Evolutionary conservation across 1,140 invertebrate species (phyloP), one percentile per base, ranked within the genome.

Genomic region (Sinonovacula constricta): DNA sequence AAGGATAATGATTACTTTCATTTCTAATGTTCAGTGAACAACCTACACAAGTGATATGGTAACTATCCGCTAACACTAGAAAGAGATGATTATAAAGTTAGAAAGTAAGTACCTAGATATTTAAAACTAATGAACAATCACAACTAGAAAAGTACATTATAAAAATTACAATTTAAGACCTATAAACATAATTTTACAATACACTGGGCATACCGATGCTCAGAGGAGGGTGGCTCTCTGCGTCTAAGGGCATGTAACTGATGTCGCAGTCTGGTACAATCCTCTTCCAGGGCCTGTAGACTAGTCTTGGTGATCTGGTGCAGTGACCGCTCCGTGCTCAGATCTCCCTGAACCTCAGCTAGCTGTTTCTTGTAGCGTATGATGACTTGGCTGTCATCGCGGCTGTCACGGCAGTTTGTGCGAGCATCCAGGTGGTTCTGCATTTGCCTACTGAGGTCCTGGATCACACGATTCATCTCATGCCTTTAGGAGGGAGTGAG

Each of bases 401-500:
- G 63, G 53, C 54, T 28, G 36, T 65, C 54, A 30, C 56, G 65
- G n/a, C 78, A 67, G 4, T 26, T 22, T 31, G 72, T 74, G 57
- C 81, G 80, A 45, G 79, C 68, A 2, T 88, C 86, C 12, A 88
- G 71, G 49, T 88, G 87, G 3, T 81, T 68, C 15, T 83, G 75
- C 70, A 90, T 83, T 79, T 88, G 86, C 5, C 49, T 56, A 63
- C 83, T 89, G 71, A 90, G 67, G 10, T 89, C 87, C 28, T 86
- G 86, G 18, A 90, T 86, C 30, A 89, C 81, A 24, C 80, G 81
- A 28, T 86, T 86, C 87, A 89, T 86, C 68, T 90, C 87, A 28
- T 83, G 80, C 86, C 88, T 89, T 53, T 0, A 66, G 53, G 5
- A 79, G n/a, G 18, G 39, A 45, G 18, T 7, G 39, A 18, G 39